Percentiles rank a stretch among this genome's conserved stretches.
These are phyloP conservation scores for Hippocampus kuda DNA, from an alignment of 2,797 vertebrate species.

Conservation along the genomic window DNA sequence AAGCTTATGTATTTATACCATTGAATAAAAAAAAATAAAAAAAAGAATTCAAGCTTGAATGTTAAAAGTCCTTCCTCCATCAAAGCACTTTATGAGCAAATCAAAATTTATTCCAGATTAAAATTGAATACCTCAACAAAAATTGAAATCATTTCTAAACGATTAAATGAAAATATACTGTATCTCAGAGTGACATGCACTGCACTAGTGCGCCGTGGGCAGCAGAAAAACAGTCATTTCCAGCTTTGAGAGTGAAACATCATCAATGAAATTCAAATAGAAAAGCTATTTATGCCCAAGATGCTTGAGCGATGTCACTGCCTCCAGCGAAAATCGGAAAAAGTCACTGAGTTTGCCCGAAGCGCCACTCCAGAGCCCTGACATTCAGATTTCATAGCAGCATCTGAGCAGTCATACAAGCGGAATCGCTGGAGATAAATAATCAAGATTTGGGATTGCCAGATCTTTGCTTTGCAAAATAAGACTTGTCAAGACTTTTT, in stretches of 20 bases:
- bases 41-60: not conserved
- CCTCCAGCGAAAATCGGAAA: not conserved
- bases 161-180: too few species aligned
- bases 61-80: not conserved
- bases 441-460: constrained; percentile 43
- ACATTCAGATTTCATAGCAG: constrained; percentile 37
- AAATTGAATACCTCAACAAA: too few species aligned
- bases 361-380: constrained; percentile 18
- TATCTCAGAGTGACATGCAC: too few species aligned
- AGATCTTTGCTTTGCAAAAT: constrained; percentile 13
- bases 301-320: not conserved
- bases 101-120: too few species aligned
- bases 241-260: not conserved
- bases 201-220: too few species aligned
- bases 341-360: constrained; percentile 6
- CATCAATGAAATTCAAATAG: not conserved
- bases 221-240: too few species aligned
- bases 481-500: too few species aligned
- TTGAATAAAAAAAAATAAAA: too few species aligned
- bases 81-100: too few species aligned
- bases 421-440: constrained; percentile 49
- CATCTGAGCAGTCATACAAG: constrained; percentile 34
- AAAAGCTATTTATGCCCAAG: not conserved
- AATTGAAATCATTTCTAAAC: too few species aligned
- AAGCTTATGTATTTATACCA: too few species aligned